Base-by-base conservation (phyloP, 2,888 invertebrate species). In the Pammene aurita region DNA sequence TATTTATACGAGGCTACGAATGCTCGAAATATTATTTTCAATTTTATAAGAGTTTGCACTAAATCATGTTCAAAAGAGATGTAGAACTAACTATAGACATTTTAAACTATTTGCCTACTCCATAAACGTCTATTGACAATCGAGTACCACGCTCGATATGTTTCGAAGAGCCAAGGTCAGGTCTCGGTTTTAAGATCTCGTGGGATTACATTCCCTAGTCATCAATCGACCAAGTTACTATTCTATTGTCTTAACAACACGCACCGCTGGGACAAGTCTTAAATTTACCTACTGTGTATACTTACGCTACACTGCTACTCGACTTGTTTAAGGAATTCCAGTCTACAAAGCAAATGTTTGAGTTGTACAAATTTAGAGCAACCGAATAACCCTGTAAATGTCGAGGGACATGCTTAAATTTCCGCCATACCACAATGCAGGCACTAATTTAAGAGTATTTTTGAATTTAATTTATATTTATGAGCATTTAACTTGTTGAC, bases 281-380 rank as follows among this genome's bases (percentile, higher is more conserved):
- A 10, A 42, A 42, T 6, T 2, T 38, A 6, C 38, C 38, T 38
- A 38, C 38, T 38, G 38, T 9, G 38, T 38, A 38, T 42, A 1
- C 48, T 50, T 61, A n/a, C 9, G 5, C 50, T 18, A 18, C 38
- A 41, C 41, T 41, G 41, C 50, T 38, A 16, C 61, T 16, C 18
- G 50, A 41, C 38, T 62, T 62, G 16, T 38, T n/a, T 50, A 62
- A 50, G 61, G 61, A 62, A 62, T 62, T 50, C 18, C 38, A 18
- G 50, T 38, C 13, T 41, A 62, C 50, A 50, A 35, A 38, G 61
- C 38, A 41, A 35, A 50, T 38, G 60, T 61, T 60, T 60, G 46
- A 48, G 48, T 48, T 60, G 14, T 46, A 44, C 46, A 34, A 14
- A 46, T 60, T 48, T 18, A 61, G 35, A 61, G 35, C 16, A 60